Conservation (phyloP, 2,113 vertebrate genomes). For the Capreolus pygargus region DNA sequence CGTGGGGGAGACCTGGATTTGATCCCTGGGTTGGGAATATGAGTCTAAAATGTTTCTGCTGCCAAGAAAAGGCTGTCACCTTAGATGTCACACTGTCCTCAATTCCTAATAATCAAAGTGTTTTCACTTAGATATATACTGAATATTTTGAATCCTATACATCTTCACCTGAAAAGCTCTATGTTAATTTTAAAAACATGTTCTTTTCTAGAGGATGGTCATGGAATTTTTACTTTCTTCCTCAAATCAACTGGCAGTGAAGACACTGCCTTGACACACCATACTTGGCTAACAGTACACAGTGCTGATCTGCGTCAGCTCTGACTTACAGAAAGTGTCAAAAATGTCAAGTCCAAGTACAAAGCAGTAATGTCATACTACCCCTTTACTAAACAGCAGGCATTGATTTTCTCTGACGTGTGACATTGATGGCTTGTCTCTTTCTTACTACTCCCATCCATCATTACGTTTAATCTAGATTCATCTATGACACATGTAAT, state of each 20-base stretch:
- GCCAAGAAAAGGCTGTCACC: slow-evolving; percentile 55
- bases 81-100: slow-evolving; percentile 15
- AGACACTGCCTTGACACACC: slow-evolving; percentile 58
- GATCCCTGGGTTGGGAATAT: not conserved
- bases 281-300: not conserved
- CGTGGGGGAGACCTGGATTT: not conserved
- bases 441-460: not conserved
- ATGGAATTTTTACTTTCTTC: slow-evolving; percentile 60
- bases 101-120: slow-evolving; percentile 71
- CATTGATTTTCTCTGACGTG: not conserved
- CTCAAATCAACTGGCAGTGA: slow-evolving; percentile 53
- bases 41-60: slow-evolving; percentile 47
- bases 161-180: slow-evolving; percentile 69
- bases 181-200: slow-evolving; percentile 76
- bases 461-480: not conserved
- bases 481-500: not conserved
- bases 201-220: slow-evolving; percentile 72
- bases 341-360: slow-evolving; percentile 16
- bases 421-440: not conserved
- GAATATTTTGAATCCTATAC: slow-evolving; percentile 69
- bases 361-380: not conserved
- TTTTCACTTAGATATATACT: slow-evolving; percentile 77
- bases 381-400: not conserved
- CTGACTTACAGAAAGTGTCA: slow-evolving; percentile 49
- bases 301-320: not conserved